Base-by-base conservation (phyloP, 2,113 vertebrate species). In the Scomber colias region DNA sequence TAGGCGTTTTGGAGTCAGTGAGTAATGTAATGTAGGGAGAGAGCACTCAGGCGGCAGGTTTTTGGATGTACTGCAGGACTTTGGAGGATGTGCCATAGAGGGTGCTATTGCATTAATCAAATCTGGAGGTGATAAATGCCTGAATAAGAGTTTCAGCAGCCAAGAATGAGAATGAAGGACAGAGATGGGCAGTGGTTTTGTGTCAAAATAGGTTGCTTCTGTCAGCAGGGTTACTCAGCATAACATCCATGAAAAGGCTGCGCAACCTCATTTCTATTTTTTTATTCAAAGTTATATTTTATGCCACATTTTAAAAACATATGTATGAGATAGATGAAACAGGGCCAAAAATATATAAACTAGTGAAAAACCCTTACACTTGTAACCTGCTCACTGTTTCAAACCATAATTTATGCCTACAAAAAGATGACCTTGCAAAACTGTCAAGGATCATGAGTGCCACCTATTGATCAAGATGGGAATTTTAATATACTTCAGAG, bases 91-190 rank as follows among this genome's bases (percentile, higher is more conserved):
- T 67, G 75, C 86, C 35, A 0, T 74, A 89, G 87, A 87, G 84
- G 89, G 87, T 56, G 86, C 86, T 90, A 72, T 87, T 90, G 89
- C 81, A 83, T 92, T 79, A 87, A 86, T 89, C 75, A 87, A 84
- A 81, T 63, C 15, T 61, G 24, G 53, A 78, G 19, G 67, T 79
- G 79, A 90, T 81, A 60, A 81, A 88, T 66, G 65, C 31, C 71
- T 73, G 69, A 79, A 83, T 77, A 63, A 81, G 78, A 79, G 31
- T 31, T 78, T 72, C 48, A 64, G 53, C 48, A 54, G 86, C 79
- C 79, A 86, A 81, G 75, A 66, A 67, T 67, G 5, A 30, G 15
- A 71, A 77, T 77, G 46, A 86, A 77, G 81, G 82, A 75, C 76
- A 35, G 46, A 73, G 46, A 69, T 9, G 17, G 24, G n/a, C 50